phyloP scores from a whole-genome alignment of 2,797 vertebrate species.

The Mico argentatus region DNA sequence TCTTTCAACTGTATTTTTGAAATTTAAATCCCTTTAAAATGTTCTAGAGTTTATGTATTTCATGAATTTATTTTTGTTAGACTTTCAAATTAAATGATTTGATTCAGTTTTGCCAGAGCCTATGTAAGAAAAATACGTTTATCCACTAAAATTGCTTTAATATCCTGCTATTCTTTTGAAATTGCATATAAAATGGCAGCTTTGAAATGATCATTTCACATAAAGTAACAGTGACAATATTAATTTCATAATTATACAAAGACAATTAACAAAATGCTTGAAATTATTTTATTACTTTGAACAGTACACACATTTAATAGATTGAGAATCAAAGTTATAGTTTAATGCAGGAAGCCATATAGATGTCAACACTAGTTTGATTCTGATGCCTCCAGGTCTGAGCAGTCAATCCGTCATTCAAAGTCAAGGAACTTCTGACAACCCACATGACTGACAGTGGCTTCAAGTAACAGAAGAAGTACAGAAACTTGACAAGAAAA shows the following conservation, averaged over 20 bases:
- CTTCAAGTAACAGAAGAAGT: not conserved
- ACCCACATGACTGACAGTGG: not conserved
- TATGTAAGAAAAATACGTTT: not conserved
- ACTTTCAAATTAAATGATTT: conserved; percentile 24
- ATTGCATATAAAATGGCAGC: conserved; percentile 43
- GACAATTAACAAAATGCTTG: conserved; percentile 63
- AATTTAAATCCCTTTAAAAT: conserved; percentile 23
- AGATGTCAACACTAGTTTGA: conserved; percentile 70
- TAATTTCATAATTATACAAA: conserved; percentile 82
- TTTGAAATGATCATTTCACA: conserved; percentile 66
- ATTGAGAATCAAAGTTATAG: conserved; percentile 75
- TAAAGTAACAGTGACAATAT: conserved; percentile 69
- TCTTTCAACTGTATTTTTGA: not conserved
- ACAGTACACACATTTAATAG: conserved; percentile 72
- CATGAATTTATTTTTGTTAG: not conserved
- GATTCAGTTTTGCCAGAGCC: not conserved
- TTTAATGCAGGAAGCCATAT: conserved; percentile 79
- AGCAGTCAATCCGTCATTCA: not conserved
- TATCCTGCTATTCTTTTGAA: conserved; percentile 43
- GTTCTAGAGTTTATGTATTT: not conserved
- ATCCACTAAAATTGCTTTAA: conserved; percentile 51
- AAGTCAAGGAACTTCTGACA: not conserved
- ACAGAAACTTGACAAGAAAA: not conserved
- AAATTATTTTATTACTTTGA: conserved; percentile 72
- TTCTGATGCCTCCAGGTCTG: conserved; percentile 65